Evolutionary conservation across 2,797 vertebrate species (phyloP).

Genomic region (Amazonetta brasiliensis): DNA sequence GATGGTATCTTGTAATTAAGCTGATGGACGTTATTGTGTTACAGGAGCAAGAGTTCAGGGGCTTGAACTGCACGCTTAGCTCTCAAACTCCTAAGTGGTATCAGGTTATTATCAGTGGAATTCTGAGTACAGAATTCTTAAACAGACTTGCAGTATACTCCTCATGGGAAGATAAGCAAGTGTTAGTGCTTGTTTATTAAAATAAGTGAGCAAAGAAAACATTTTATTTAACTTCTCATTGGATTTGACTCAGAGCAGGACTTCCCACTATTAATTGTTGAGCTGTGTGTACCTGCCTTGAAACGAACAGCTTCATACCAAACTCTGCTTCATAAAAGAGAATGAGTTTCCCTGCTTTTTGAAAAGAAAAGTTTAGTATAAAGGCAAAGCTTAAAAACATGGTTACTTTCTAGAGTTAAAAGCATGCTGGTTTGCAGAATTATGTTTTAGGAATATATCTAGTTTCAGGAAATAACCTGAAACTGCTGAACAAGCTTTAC

Average conservation of each 20-base stretch:
- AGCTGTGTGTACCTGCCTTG: neutral
- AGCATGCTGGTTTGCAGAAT: neutral
- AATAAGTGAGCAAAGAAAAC: neutral
- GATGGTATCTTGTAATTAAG: accelerated
- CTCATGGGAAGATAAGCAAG: neutral
- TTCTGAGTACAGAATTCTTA: neutral
- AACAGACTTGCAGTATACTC: neutral
- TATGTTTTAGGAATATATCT: neutral
- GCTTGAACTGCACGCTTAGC: neutral
- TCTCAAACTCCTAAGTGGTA: neutral
- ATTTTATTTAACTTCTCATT: neutral
- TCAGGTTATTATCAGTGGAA: neutral
- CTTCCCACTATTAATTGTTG: neutral
- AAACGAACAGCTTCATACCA: neutral
- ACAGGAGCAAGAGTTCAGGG: neutral
- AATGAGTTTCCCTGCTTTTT: neutral
- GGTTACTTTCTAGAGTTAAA: neutral
- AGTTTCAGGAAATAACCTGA: neutral
- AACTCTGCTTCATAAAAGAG: no score
- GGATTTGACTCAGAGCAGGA: neutral
- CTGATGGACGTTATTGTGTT: neutral
- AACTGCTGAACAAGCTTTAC: neutral
- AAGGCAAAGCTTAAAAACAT: neutral
- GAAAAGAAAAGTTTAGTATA: neutral
- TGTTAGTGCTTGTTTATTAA: neutral